phyloP scores from a whole-genome alignment of 2,888 invertebrate genomes.

The Bhutanitis thaidina region DNA sequence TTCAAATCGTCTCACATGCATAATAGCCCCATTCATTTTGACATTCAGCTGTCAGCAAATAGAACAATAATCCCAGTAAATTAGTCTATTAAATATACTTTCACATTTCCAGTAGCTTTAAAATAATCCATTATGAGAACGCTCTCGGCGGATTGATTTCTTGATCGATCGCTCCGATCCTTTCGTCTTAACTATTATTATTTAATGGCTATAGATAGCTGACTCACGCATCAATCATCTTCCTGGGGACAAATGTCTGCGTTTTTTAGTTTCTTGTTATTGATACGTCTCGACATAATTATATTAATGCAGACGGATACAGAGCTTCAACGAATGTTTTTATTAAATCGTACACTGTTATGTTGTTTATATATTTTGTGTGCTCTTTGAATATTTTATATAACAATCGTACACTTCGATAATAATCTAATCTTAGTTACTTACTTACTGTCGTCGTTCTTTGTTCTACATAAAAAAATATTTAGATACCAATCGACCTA shows the following conservation, averaged over 20 bases:
- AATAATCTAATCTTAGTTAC: constrained; percentile 9
- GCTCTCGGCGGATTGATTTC: constrained; percentile 68
- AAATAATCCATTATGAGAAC: constrained; percentile 66
- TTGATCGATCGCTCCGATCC: constrained; percentile 68
- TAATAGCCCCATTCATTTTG: constrained; percentile 5
- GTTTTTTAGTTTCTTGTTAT: constrained; percentile 36
- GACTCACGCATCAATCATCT: constrained; percentile 68
- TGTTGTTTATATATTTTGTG: neutral
- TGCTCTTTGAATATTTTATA: constrained; percentile 3
- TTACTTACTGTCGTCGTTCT: constrained; percentile 12
- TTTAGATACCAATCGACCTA: constrained; percentile 6
- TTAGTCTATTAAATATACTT: constrained; percentile 35
- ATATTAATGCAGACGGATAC: constrained; percentile 12
- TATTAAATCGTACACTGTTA: constrained; percentile 1
- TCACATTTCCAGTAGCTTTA: constrained; percentile 64
- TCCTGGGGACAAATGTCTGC: constrained; percentile 61
- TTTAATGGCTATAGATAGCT: constrained; percentile 72
- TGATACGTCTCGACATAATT: constrained; percentile 21
- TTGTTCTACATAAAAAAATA: constrained; percentile 19
- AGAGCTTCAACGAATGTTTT: constrained; percentile 5
- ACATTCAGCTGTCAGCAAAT: constrained; percentile 17
- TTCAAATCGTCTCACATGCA: neutral
- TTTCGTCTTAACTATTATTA: constrained; percentile 72
- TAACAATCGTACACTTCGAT: constrained; percentile 10
- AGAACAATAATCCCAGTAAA: constrained; percentile 31